A percentile compares a stretch with the other conserved stretches of the same genome.
Conservation (phyloP, 2,888 invertebrate genomes). For the Lysandra coridon region DNA sequence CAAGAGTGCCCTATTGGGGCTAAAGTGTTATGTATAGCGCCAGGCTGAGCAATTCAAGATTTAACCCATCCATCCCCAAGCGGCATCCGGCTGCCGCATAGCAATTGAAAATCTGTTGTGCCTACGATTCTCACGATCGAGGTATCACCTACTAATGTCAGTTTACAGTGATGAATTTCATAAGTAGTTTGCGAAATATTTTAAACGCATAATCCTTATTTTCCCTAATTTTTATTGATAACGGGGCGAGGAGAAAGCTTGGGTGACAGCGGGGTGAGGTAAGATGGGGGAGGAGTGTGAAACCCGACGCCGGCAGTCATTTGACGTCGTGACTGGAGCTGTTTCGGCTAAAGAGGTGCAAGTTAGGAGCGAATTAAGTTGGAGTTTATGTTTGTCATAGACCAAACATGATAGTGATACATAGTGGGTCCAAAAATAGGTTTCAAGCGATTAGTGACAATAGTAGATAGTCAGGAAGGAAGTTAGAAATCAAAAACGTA, state of each 20-base stretch:
- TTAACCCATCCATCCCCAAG: too few species aligned
- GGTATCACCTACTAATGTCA: not conserved
- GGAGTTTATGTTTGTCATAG: not conserved
- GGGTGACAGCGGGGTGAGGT: not conserved
- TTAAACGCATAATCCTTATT: not conserved
- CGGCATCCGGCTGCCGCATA: too few species aligned
- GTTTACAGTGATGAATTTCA: not conserved
- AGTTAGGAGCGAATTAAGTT: not conserved
- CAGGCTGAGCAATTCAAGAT: not conserved
- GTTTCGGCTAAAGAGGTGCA: not conserved
- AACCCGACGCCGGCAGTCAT: not conserved
- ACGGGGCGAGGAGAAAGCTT: not conserved
- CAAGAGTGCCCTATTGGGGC: not conserved
- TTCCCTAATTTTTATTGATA: not conserved
- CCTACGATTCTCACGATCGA: too few species aligned
- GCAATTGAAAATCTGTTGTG: too few species aligned
- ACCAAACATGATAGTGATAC: too few species aligned
- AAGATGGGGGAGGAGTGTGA: not conserved
- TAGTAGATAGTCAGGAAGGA: too few species aligned
- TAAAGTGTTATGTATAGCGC: not conserved
- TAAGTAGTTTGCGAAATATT: not conserved
- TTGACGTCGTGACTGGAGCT: slow-evolving; percentile 23
- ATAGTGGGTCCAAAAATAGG: too few species aligned
- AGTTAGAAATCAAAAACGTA: too few species aligned
- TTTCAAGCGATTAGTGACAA: too few species aligned